Conservation (phyloP, 2,797 vertebrate species). For the Mus minutoides region DNA sequence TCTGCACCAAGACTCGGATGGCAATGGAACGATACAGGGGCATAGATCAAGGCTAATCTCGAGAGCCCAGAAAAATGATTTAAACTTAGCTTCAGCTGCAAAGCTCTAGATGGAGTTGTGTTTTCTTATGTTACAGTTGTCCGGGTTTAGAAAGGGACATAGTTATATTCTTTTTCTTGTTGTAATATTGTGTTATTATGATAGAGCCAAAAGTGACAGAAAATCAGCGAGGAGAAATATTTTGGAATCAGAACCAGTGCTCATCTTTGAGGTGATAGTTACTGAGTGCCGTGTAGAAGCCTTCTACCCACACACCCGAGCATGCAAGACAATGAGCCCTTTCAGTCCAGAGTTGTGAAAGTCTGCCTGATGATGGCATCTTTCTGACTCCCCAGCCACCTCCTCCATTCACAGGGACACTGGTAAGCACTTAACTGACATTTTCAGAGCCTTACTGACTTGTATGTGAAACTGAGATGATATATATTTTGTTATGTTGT, state of each 20-base stretch:
- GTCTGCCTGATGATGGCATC: background rate
- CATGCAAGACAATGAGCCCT: background rate
- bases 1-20: conserved; percentile 46
- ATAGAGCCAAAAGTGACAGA: background rate
- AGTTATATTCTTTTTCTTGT: background rate
- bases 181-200: background rate
- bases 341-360: background rate
- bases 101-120: background rate
- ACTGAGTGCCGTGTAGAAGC: conserved; percentile 1
- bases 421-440: background rate
- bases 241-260: conserved; percentile 39
- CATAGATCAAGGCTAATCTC: conserved; percentile 20
- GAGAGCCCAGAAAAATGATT: conserved; percentile 52
- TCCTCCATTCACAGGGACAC: background rate
- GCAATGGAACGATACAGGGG: background rate
- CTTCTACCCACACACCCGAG: background rate
- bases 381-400: conserved; percentile 2
- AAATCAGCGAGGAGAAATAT: conserved; percentile 8
- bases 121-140: conserved; percentile 14
- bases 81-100: conserved; percentile 33
- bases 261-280: background rate
- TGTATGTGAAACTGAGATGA: conserved; percentile 17
- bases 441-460: conserved; percentile 39
- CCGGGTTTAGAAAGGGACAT: background rate
- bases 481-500: conserved; percentile 6